Conservation (phyloP, 2,113 vertebrate species). For the Sturnus vulgaris region DNA sequence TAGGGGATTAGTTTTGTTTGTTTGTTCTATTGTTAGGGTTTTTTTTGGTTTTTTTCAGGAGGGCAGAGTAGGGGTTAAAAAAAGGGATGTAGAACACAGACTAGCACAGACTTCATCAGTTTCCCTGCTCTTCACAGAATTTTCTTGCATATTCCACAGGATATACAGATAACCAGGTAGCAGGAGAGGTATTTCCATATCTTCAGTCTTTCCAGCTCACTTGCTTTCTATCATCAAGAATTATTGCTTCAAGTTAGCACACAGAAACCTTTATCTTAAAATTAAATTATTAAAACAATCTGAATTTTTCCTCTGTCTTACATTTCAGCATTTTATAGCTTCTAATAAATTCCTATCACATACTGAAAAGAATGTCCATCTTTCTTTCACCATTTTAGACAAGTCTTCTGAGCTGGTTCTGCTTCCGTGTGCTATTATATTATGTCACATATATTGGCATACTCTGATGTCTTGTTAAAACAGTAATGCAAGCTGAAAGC, state of each 20-base stretch:
- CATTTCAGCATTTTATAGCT: conserved; percentile 3
- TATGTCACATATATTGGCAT: background rate
- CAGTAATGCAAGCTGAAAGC: conserved; percentile 12
- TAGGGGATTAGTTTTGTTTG: too few species aligned
- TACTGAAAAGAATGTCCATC: background rate
- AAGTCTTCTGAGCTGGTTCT: background rate
- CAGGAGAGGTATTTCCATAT: background rate
- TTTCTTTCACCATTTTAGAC: background rate
- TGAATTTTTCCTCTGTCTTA: background rate
- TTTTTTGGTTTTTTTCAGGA: too few species aligned
- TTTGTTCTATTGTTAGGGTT: too few species aligned
- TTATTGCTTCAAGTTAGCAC: background rate
- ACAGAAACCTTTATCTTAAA: conserved; percentile 1
- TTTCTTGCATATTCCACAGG: background rate
- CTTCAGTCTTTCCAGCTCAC: background rate
- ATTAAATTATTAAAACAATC: background rate
- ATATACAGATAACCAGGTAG: background rate
- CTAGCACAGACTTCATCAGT: background rate
- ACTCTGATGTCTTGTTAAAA: background rate
- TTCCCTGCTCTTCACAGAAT: background rate
- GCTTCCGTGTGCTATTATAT: background rate
- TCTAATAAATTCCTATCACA: background rate
- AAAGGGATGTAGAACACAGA: background rate
- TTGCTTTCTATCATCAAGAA: background rate
- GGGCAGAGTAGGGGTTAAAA: rapidly evolving